Evolutionary conservation across 2,113 vertebrate species (phyloP), one percentile per base, ranked within the genome.

Genomic region (Pomatostomus ruficeps): DNA sequence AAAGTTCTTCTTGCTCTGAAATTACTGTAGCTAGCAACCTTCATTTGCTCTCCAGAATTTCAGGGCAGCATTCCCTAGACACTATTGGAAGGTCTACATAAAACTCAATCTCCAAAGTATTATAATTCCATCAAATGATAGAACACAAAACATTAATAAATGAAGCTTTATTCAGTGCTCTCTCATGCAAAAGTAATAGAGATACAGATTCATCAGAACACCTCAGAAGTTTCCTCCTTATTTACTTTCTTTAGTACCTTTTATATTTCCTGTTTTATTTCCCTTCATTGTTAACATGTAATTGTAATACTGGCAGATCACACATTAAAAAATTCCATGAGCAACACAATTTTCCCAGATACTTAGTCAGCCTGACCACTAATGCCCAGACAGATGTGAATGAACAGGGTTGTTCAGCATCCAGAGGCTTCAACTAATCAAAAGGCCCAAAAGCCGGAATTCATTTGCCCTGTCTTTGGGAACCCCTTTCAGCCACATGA

Each of bases 241-340:
- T 54, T 66, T 80, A 13, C 31, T 80, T 86, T 24, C 14, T 66
- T 68, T 36, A 49, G 7, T 72, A 29, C 4, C 12, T 70, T 57
- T 67, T n/a, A 51, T 31, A 43, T 66, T 79, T 67, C 31, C 11
- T 48, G 1, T 31, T 94, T 81, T 71, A 24, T 84, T 92, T 57
- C 14, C n/a, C 26, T 58, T 74, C 7, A 28, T 11, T 15, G 12
- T 43, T 28, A 81, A 71, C 88, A 74, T 7, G 19, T 29, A 81
- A 55, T 20, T 48, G 42, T 87, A 76, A 83, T 55, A 49, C 23
- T 62, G 15, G 12, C 21, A 80, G 7, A 52, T 28, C 40, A 33
- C 3, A 1, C 10, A 43, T 26, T 2, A 67, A 77, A 73, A 75
- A 9, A 1, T 1, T 20, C 5, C 10, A 25, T 2, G 3, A 49